A percentile compares a stretch with the other conserved stretches of the same genome.
phyloP scores from a whole-genome alignment of 1,140 invertebrate genomes.

The Leptopilina clavipes region DNA sequence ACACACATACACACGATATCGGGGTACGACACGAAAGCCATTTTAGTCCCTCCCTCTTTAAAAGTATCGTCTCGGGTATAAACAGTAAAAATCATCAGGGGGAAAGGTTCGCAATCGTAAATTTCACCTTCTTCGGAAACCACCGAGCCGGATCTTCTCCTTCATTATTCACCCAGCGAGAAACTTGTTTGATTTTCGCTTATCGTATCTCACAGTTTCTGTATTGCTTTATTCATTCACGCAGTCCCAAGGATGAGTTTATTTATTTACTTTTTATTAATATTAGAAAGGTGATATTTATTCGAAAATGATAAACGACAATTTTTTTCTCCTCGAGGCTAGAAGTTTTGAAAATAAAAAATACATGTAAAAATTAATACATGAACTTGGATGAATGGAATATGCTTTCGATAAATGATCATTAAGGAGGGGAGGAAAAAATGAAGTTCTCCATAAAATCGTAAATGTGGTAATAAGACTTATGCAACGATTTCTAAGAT shows the following conservation, averaged over 20 bases:
- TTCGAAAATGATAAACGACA: background rate
- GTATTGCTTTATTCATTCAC: slow-evolving; percentile 28
- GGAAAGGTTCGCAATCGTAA: slow-evolving; percentile 31
- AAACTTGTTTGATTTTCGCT: slow-evolving; percentile 35
- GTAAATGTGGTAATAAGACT: slow-evolving; percentile 14
- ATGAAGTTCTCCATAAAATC: background rate
- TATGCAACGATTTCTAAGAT: slow-evolving; percentile 16
- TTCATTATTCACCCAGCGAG: slow-evolving; percentile 30
- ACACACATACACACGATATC: slow-evolving; percentile 41
- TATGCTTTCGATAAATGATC: no score
- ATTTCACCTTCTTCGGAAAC: slow-evolving; percentile 31
- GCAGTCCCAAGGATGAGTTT: background rate
- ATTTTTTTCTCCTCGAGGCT: no score
- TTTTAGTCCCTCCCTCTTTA: slow-evolving; percentile 47
- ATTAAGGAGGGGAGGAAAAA: no score
- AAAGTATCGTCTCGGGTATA: slow-evolving; percentile 37
- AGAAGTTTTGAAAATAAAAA: no score
- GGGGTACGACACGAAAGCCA: slow-evolving; percentile 47
- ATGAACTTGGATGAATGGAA: no score
- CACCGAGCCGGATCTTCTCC: slow-evolving; percentile 29
- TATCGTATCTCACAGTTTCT: slow-evolving; percentile 26
- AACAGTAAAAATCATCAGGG: slow-evolving; percentile 33
- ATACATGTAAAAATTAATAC: no score
- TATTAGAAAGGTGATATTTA: background rate
- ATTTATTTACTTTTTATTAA: slow-evolving; percentile 9